Percentiles rank a stretch among this genome's conserved stretches.
These are phyloP conservation scores for Chironomus riparius DNA, from an alignment of 2,888 invertebrate species.

Conservation along the genomic window DNA sequence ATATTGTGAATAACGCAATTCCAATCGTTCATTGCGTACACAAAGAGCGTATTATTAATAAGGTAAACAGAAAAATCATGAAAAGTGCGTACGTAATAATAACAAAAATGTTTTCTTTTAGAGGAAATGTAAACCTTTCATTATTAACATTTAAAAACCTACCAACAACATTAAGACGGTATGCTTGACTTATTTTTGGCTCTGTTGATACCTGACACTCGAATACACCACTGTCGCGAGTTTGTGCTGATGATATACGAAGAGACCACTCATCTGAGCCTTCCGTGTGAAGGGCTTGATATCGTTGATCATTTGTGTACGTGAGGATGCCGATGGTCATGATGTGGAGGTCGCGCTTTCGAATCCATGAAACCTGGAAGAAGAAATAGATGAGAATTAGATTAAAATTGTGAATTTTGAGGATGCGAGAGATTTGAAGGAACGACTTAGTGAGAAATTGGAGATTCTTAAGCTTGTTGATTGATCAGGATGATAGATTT, in stretches of 20 bases:
- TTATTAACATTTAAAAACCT: constrained; percentile 35
- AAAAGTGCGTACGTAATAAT: no score
- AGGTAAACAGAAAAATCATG: no score
- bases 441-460: no score
- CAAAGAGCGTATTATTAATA: no score
- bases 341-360: constrained; percentile 48
- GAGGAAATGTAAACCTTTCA: neutral
- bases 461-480: no score
- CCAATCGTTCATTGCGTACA: no score
- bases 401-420: no score
- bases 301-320: constrained; percentile 57
- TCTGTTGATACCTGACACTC: constrained; percentile 63
- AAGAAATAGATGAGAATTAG: neutral
- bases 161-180: constrained; percentile 56
- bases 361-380: constrained; percentile 53
- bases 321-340: constrained; percentile 55
- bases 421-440: no score
- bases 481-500: no score
- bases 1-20: no score
- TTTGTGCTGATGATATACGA: constrained; percentile 53
- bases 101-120: neutral
- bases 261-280: constrained; percentile 58
- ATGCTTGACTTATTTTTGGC: constrained; percentile 58
- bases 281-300: constrained; percentile 53
- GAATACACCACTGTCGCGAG: constrained; percentile 51